A percentile compares a stretch with the other conserved stretches of the same genome.
These are phyloP conservation scores for Drosophila trapezifrons DNA, from an alignment of 1,140 invertebrate genomes.

Conservation along the genomic window DNA sequence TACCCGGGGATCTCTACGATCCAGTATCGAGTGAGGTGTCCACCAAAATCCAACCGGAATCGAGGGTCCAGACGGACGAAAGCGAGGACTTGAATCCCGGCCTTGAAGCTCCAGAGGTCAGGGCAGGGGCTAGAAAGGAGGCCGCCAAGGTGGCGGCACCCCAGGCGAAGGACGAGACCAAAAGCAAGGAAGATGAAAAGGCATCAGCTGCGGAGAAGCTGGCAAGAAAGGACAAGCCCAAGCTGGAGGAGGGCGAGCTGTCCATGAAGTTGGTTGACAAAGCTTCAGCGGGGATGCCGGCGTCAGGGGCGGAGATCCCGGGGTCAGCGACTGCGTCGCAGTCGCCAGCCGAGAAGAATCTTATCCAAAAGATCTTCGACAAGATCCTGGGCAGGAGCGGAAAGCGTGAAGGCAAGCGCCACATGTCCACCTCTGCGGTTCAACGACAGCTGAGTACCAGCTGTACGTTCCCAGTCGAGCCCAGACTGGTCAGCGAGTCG, in stretches of 20 bases:
- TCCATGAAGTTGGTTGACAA: slow-evolving; percentile 20
- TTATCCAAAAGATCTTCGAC: slow-evolving; percentile 16
- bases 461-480: too few species aligned
- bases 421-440: slow-evolving; percentile 19
- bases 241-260: slow-evolving; percentile 22
- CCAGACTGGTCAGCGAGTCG: background rate
- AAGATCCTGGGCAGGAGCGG: slow-evolving; percentile 8
- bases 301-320: background rate
- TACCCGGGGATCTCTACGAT: slow-evolving; percentile 21
- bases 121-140: background rate
- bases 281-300: background rate
- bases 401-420: slow-evolving; percentile 1
- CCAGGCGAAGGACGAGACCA: background rate
- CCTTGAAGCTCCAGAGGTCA: background rate
- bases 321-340: too few species aligned
- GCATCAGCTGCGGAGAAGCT: too few species aligned
- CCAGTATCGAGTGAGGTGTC: slow-evolving; percentile 13
- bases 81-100: background rate
- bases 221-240: background rate
- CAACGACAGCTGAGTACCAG: slow-evolving; percentile 6
- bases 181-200: background rate
- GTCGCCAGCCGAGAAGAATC: background rate
- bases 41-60: background rate
- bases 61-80: background rate
- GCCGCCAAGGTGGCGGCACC: background rate